Base-by-base conservation (phyloP, 2,113 vertebrate species). In the Anas platyrhynchos region DNA sequence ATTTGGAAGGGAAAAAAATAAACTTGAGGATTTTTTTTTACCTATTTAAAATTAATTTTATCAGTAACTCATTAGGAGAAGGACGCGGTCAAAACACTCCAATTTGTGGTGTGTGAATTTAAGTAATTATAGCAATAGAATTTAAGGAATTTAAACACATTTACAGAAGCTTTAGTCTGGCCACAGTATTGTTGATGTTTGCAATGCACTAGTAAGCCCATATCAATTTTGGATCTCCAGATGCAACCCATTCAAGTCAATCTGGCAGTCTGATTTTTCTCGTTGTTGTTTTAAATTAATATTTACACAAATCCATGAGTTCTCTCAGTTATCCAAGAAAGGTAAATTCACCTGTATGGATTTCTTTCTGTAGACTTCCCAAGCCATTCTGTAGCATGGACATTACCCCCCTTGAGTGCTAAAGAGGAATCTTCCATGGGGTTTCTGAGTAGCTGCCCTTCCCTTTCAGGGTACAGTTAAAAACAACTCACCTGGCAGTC, bases 401-500 rank as follows among this genome's bases (percentile, higher is more conserved):
- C 18, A 43, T 4, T 11, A 21, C 12, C 32, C 65, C 52, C 21
- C 0, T 0, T 1, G 29, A 32, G 65, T 0, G 9, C 10, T 8
- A 36, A 18, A 6, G 1, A 12, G 41, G 3, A 1, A 34, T 54
- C 41, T 44, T 26, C 65, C 32, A 31, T 0, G 1, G 32, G 18
- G 52, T 22, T 7, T 1, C 78, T n/a, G 46, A 4, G 22, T 26
- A 48, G 63, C 50, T 27, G 59, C 61, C 21, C 9, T 55, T 58
- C 44, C 34, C 52, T 74, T 26, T 6, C 1, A 0, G 5, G 38
- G 44, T 27, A 34, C 73, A 63, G 74, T 26, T 68, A 91, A 50
- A 82, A 73, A 13, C 54, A 44, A 74, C 98, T 98, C 98, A 99
- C 99, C 99, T 99, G 36, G 99, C 99, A 2, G 99, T 99, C 97